These are phyloP conservation scores for Microplitis deprimator DNA, from an alignment of 2,888 invertebrate species.

Conservation along the genomic window DNA sequence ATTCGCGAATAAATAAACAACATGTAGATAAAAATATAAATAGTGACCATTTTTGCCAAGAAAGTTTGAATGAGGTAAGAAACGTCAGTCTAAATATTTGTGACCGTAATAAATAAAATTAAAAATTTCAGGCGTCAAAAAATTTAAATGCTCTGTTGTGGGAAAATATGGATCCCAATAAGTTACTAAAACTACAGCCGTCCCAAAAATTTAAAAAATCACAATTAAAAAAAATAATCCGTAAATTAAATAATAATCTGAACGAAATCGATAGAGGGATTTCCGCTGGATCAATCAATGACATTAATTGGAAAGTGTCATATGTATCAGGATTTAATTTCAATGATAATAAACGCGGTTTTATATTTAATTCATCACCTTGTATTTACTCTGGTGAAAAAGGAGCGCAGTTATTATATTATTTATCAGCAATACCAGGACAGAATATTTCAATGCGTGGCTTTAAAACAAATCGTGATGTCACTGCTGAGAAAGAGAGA, in stretches of 20 bases:
- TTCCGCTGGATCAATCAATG: constrained; percentile 49
- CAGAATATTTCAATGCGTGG: constrained; percentile 77
- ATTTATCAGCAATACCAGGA: constrained; percentile 47
- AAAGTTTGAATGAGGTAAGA: constrained; percentile 60
- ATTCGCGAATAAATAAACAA: constrained; percentile 55
- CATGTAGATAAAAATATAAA: constrained; percentile 39
- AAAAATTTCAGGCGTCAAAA: not conserved
- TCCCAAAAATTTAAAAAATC: constrained; percentile 49
- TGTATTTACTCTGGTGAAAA: constrained; percentile 25
- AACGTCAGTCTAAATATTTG: not conserved
- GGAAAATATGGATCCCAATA: not conserved
- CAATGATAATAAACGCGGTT: constrained; percentile 63
- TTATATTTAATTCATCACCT: constrained; percentile 49
- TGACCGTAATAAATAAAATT: too few relatives aligned
- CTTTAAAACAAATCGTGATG: constrained; percentile 85
- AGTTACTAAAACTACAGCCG: constrained; percentile 49
- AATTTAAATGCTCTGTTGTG: not conserved
- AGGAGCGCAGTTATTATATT: constrained; percentile 29
- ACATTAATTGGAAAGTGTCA: constrained; percentile 65
- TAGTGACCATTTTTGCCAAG: constrained; percentile 56
- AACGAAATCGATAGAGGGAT: constrained; percentile 45
- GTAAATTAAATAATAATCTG: constrained; percentile 54
- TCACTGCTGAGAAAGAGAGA: constrained; percentile 79
- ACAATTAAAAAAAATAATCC: constrained; percentile 54
- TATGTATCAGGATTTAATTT: constrained; percentile 65